A percentile compares a stretch with the other conserved stretches of the same genome.
Conservation (phyloP, 2,797 vertebrate species). For the Pseudomugil tenellus region DNA sequence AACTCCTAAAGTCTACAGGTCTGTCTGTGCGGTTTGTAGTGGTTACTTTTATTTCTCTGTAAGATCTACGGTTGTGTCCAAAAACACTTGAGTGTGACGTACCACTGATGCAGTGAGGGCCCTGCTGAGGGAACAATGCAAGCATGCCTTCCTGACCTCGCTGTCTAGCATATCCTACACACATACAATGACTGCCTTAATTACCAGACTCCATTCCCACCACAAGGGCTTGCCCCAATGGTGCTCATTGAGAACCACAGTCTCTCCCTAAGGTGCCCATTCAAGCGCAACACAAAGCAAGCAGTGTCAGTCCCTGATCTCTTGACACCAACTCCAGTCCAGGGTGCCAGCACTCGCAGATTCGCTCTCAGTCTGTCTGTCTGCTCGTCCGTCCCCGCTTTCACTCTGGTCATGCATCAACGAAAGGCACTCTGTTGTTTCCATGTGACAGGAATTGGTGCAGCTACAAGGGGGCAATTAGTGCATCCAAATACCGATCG, state of each 20-base stretch:
- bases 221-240: slow-evolving; percentile 80
- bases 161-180: slow-evolving; percentile 79
- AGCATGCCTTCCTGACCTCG: slow-evolving; percentile 82
- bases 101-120: slow-evolving; percentile 75
- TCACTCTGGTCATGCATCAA: slow-evolving; percentile 36
- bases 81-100: slow-evolving; percentile 65
- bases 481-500: slow-evolving; percentile 39
- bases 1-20: slow-evolving; percentile 45
- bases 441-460: slow-evolving; percentile 25
- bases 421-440: slow-evolving; percentile 32
- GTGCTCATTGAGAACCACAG: slow-evolving; percentile 78
- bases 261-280: slow-evolving; percentile 81
- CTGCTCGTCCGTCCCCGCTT: slow-evolving; percentile 38
- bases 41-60: slow-evolving; percentile 32
- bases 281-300: slow-evolving; percentile 81
- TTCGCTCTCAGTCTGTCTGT: slow-evolving; percentile 60
- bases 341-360: slow-evolving; percentile 66
- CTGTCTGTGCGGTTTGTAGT: slow-evolving; percentile 54
- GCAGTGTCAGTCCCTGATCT: slow-evolving; percentile 81
- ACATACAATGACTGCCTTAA: slow-evolving; percentile 84
- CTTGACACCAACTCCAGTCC: slow-evolving; percentile 70
- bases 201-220: slow-evolving; percentile 83
- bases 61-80: slow-evolving; percentile 55
- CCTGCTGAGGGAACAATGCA: slow-evolving; percentile 79
- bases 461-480: slow-evolving; percentile 30